These are phyloP conservation scores for Tethya wilhelma DNA, from an alignment of 37 sponge, comb jelly and placozoan species.

Conservation along the genomic window DNA sequence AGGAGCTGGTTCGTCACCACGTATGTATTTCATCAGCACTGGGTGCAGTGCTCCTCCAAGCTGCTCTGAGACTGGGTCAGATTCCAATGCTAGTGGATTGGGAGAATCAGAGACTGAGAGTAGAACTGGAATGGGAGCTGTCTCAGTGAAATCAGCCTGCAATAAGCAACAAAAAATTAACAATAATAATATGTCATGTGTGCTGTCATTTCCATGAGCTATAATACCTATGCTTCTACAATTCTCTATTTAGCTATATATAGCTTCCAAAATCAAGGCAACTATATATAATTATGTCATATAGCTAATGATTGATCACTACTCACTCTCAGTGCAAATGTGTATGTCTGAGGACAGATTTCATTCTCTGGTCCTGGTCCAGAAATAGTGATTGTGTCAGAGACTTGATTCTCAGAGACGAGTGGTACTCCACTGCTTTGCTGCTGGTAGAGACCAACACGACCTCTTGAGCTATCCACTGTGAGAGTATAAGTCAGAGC, in stretches of 20 bases:
- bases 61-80: neutral
- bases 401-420: neutral
- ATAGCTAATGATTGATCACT: neutral
- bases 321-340: conserved; percentile 46
- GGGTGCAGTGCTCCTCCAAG: conserved; percentile 50
- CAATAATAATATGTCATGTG: no score
- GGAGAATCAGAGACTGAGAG: conserved; percentile 12
- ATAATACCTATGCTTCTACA: no score
- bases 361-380: neutral
- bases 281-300: neutral
- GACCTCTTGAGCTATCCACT: conserved; percentile 6
- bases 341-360: conserved; percentile 11
- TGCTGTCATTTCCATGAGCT: no score
- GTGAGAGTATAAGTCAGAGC: conserved; percentile 11
- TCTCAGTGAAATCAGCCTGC: conserved; percentile 42
- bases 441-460: conserved; percentile 11
- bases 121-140: conserved; percentile 34
- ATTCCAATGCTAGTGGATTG: conserved; percentile 1
- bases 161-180: no score
- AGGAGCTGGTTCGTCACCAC: conserved; percentile 9
- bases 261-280: no score
- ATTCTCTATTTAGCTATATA: no score
- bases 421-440: neutral
- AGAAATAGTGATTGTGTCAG: neutral
- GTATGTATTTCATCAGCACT: conserved; percentile 3